Evolutionary conservation across 2,113 vertebrate species (phyloP).

Genomic region (Origma solitaria): DNA sequence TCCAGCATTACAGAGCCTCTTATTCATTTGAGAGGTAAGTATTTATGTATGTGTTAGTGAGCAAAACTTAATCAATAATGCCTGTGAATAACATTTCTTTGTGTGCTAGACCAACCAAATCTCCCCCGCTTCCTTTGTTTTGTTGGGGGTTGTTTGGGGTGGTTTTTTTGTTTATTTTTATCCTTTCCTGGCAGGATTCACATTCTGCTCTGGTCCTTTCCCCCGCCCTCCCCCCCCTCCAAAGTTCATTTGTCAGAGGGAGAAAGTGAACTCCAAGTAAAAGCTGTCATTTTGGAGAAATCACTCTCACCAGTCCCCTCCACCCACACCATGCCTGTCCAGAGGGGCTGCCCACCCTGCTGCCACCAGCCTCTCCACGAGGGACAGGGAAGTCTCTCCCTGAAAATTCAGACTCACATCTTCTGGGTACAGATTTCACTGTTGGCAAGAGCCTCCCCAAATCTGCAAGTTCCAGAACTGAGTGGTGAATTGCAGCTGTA

Average conservation of each 20-base stretch:
- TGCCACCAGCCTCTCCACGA: neutral
- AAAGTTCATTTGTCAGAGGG: neutral
- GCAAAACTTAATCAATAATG: conserved; percentile 51
- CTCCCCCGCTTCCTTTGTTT: neutral
- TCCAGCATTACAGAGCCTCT: neutral
- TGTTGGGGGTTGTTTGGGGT: neutral
- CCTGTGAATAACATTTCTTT: conserved; percentile 26
- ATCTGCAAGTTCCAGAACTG: neutral
- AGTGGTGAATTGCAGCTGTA: neutral
- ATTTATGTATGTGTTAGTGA: conserved; percentile 13
- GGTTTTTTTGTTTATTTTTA: neutral
- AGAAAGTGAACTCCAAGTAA: neutral
- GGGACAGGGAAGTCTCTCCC: neutral
- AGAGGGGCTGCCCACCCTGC: accelerated
- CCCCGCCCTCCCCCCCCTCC: no score
- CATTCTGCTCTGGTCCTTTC: neutral
- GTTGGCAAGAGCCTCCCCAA: neutral
- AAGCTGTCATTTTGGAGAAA: neutral
- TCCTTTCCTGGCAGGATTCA: neutral
- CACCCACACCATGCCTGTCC: no score
- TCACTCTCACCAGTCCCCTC: neutral
- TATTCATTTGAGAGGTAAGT: conserved; percentile 29
- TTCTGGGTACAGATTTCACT: neutral
- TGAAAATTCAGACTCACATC: neutral
- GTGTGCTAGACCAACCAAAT: neutral